Base-by-base conservation (phyloP, 2,113 vertebrate species). In the Amazona guildingii region DNA sequence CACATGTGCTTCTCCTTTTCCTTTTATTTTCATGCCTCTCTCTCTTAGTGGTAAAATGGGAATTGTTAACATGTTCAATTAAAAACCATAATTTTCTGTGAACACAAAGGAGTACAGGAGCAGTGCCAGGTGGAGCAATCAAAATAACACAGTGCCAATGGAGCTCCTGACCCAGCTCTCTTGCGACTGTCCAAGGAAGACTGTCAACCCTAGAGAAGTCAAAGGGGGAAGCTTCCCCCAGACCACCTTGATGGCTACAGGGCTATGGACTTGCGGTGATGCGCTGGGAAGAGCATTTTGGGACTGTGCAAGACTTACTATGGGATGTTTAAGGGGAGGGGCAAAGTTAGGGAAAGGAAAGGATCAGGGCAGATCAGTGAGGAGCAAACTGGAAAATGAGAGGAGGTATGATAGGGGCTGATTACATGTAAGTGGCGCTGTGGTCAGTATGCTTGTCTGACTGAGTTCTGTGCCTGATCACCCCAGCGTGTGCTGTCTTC, bases 121-220 rank as follows among this genome's bases (percentile, higher is more conserved):
- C 35, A 41, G 43, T 28, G 68, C 2, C 31, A 49, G 12, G 43
- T 51, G 21, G 52, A 91, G 43, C 37, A 68, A 72, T 25, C n/a
- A 57, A 25, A 63, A 29, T 31, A n/a, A 9, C 0, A 0, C 46
- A 37, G 27, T 55, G 31, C 35, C 35, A 68, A 2, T 0, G 4
- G 21, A 37, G 7, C 3, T 57, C 43, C 27, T 61, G n/a, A 10
- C 10, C 9, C 2, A 1, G 20, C 35, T 81, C 55, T 35, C 82
- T 24, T 66, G 39, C 43, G 10, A 27, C 9, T 84, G 11, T 43
- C 31, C 37, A 24, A 16, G 64, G 63, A 21, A 2, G 1, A 19
- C 15, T 39, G 9, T 39, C 64, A 84, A 21, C 11, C 28, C 35
- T 51, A 31, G 19, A 55, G 1, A 33, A 67, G 16, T 8, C 51